A percentile compares a stretch with the other conserved stretches of the same genome.
Evolutionary conservation across 2,888 invertebrate species (phyloP).

Genomic region (Synergus gifuensis): DNA sequence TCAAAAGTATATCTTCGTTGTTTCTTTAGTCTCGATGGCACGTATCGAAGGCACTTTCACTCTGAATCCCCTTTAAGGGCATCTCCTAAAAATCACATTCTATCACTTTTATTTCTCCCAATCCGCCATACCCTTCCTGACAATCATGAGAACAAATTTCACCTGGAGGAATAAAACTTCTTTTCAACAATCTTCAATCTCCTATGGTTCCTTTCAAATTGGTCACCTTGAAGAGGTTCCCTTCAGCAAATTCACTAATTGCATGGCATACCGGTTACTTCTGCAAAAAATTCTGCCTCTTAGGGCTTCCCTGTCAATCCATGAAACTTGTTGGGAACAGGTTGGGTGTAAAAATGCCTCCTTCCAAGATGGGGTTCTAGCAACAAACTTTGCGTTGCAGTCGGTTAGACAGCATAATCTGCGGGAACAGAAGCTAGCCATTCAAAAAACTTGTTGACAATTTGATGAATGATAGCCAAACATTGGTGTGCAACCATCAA

Average conservation of each 20-base stretch:
- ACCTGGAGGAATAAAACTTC: not conserved
- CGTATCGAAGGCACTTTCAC: not conserved
- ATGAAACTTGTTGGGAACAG: conserved; percentile 19
- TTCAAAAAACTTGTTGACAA: too few species aligned
- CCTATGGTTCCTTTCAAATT: not conserved
- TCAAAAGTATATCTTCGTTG: not conserved
- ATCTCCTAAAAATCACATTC: not conserved
- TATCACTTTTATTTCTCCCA: not conserved
- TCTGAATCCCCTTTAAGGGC: not conserved
- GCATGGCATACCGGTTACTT: conserved; percentile 18
- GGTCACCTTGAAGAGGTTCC: not conserved
- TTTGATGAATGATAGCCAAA: too few species aligned
- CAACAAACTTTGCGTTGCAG: not conserved
- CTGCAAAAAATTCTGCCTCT: conserved; percentile 19
- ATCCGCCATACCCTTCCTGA: not conserved
- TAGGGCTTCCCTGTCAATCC: not conserved
- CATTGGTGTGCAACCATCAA: too few species aligned
- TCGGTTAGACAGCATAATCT: not conserved
- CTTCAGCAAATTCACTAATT: not conserved
- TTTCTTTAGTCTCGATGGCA: not conserved
- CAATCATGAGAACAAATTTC: not conserved
- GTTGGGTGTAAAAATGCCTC: not conserved
- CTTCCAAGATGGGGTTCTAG: conserved; percentile 13
- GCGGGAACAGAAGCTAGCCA: too few species aligned
- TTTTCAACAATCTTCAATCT: not conserved